These are phyloP conservation scores for Morus bassanus DNA, from an alignment of 2,797 vertebrate species.

Conservation along the genomic window DNA sequence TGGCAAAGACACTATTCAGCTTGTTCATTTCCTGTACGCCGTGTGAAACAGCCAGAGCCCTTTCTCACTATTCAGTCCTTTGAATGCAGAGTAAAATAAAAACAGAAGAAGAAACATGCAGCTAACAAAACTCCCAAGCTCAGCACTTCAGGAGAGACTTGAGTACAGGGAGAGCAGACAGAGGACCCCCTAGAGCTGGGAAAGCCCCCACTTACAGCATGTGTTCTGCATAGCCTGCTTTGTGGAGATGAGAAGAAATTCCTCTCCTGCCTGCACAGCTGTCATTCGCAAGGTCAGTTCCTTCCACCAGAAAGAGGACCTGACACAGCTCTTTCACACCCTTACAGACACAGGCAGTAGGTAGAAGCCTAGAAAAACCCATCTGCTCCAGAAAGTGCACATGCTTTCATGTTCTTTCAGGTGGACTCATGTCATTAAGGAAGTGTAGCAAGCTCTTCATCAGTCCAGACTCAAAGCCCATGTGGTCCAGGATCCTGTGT, in stretches of 20 bases:
- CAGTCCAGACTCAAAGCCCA: background rate
- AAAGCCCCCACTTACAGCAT: background rate
- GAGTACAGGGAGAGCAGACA: background rate
- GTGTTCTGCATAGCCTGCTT: background rate
- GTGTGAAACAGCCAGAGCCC: slow-evolving; percentile 16
- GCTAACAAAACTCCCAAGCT: slow-evolving; percentile 3
- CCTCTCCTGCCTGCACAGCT: background rate
- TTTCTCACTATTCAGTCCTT: slow-evolving; percentile 18
- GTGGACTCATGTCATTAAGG: background rate
- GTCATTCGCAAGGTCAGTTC: background rate
- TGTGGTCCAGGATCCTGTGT: background rate
- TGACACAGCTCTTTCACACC: background rate
- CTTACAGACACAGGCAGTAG: background rate
- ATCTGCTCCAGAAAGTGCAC: background rate
- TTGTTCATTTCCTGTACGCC: background rate
- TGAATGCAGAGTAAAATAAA: slow-evolving; percentile 43
- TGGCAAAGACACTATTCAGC: background rate
- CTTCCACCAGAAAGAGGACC: background rate
- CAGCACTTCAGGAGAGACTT: slow-evolving; percentile 2
- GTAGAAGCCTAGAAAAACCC: background rate
- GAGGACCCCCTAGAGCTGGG: background rate
- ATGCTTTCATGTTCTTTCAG: background rate
- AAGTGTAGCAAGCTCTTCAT: background rate
- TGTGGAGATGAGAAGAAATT: background rate
- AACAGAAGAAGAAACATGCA: slow-evolving; percentile 25